Evolutionary conservation across 2,888 invertebrate species (phyloP), one percentile per base, ranked within the genome.

Genomic region (Mimachlamys varia): DNA sequence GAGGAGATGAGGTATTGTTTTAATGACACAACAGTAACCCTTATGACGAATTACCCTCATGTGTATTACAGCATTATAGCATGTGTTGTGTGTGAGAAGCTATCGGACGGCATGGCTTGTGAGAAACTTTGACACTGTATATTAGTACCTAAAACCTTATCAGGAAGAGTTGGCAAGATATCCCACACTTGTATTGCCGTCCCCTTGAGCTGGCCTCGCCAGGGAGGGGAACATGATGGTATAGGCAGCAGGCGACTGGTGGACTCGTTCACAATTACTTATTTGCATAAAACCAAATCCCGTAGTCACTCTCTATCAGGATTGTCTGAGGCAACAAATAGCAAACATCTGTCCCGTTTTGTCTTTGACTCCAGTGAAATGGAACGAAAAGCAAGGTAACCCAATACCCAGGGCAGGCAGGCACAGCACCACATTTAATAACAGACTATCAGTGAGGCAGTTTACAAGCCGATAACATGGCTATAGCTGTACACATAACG

Each of bases 291-390:
- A 76, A 76, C 76, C 22, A 76, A 76, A 76, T 76, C 22, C 76
- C 27, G 76, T 76, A 76, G 33, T 22, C 62, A 76, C 22, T 33
- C 76, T 76, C 33, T 76, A 76, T 76, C 33, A 33, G 27, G 76
- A 76, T 76, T 33, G 76, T 76, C 76, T 76, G 22, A 12, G 76
- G 33, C 76, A 76, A 13, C 22, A 33, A 76, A 76, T 76, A 33
- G 76, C 76, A 22, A 76, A 76, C 76, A 76, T 76, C 76, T 76
- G 76, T 76, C 76, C 76, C 33, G 76, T 76, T 76, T 76, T 76
- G 76, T 76, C 76, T 76, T 76, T 76, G 19, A 76, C 76, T 76
- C 33, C 76, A 76, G 76, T 76, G 76, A 76, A 76, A 76, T 76
- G 76, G 76, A 76, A 76, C 76, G 76, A 33, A 13, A 76, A 33